Conservation (phyloP, 2,113 vertebrate genomes). For the Pterocles burchelli region DNA sequence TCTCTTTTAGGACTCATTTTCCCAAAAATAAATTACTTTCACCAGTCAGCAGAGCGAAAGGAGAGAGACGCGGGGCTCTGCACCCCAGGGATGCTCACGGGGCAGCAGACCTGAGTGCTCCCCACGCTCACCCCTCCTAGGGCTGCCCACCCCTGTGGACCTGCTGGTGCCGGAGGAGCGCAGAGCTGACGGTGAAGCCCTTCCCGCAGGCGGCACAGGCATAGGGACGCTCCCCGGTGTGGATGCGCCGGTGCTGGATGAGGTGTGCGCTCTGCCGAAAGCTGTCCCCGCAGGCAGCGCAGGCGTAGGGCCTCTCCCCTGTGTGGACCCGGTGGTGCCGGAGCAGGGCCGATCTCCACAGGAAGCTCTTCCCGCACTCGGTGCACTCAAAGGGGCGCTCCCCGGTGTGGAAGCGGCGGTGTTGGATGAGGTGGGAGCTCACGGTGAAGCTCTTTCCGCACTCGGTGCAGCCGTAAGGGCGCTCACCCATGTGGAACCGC, state of each 20-base stretch:
- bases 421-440: conserved; percentile 74
- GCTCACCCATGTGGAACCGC: conserved; percentile 66
- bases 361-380: conserved; percentile 38
- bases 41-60: accelerated
- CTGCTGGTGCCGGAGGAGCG: conserved; percentile 29
- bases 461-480: conserved; percentile 61
- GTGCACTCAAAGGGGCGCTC: conserved; percentile 39
- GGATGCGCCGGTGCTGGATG: conserved; percentile 44
- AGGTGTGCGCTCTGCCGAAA: conserved; percentile 58
- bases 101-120: not conserved
- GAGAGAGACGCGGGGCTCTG: not conserved
- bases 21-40: not conserved
- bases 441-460: conserved; percentile 74
- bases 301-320: conserved; percentile 34
- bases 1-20: not conserved
- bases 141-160: not conserved
- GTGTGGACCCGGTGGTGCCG: conserved; percentile 45
- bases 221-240: conserved; percentile 44
- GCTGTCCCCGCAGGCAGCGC: conserved; percentile 6
- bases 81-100: not conserved
- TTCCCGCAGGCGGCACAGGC: conserved; percentile 3
- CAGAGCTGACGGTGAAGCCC: conserved; percentile 36
- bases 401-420: conserved; percentile 63
- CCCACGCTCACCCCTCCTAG: not conserved
- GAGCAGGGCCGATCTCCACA: conserved; percentile 34